Evolutionary conservation across 2,113 vertebrate genomes (phyloP), one percentile per base, ranked within the genome.

Genomic region (Phaetusa simplex): DNA sequence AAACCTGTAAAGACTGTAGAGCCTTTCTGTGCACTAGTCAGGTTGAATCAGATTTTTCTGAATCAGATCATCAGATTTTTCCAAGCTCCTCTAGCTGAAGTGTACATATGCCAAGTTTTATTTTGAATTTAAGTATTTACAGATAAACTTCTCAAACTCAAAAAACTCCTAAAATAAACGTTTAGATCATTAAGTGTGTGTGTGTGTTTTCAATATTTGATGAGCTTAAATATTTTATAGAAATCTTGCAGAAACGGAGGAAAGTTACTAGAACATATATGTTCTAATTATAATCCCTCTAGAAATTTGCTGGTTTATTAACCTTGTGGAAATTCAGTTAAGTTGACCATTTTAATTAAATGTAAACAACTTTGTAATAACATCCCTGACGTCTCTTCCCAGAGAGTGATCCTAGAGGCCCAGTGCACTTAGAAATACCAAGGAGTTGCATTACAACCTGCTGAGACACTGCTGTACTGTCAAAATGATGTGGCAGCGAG

Each of bases 371-470:
- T 91, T 93, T 77, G 71, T 96, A 96, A 86, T 90, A 94, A 88
- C 66, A 88, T 82, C 49, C 27, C 78, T 88, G 93, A 95, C 38
- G 0, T 88, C 22, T 96, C 95, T 96, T 96, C 96, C 92, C 95
- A 93, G 93, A 95, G 96, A 94, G 88, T 90, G 93, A 96, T 95
- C 78, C 90, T 96, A 45, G 87, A 91, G 95, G 96, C 95, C 93
- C 96, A 97, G 90, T 92, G 96, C 96, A 97, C 95, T 97, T 96
- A 97, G 74, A 97, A 94, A 96, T 97, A 94, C 71, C 79, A 83
- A 93, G 93, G 95, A 95, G 94, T 94, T 97, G 95, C 95, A 96
- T 95, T 97, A 95, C 95, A 97, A 95, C 95, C 95, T 97, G 95
- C 95, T 97, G 96, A 94, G 91, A 93, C 78, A 40, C 62, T 93